phyloP scores from a whole-genome alignment of 2,113 vertebrate genomes.

The Menura novaehollandiae region DNA sequence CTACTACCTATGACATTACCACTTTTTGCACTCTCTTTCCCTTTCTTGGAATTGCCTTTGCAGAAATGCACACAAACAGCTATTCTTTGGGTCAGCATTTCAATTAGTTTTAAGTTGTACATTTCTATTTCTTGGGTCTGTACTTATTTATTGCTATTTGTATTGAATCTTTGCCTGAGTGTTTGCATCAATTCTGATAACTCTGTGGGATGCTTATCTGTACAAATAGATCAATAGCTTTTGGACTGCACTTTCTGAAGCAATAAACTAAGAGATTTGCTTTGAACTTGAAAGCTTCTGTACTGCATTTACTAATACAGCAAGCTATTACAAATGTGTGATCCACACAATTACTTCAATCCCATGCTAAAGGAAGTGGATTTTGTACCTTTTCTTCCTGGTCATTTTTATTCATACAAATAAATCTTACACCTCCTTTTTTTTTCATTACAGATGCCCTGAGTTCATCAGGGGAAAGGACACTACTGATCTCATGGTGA shows the following conservation, averaged over 20 bases:
- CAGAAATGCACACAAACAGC: not conserved
- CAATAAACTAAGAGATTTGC: not conserved
- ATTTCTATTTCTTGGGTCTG: not conserved
- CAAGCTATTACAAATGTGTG: not conserved
- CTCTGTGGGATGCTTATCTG: not conserved
- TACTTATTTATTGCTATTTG: slow-evolving; percentile 16
- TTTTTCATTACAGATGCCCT: not conserved
- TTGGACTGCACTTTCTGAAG: not conserved
- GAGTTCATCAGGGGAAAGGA: not conserved
- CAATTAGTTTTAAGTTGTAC: slow-evolving; percentile 22
- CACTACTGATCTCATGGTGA: not conserved
- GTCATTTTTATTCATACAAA: not conserved
- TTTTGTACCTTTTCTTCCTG: not conserved
- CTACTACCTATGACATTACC: not conserved
- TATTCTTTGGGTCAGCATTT: not conserved
- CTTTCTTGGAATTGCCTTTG: not conserved
- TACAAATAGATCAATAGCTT: not conserved
- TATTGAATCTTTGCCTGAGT: not conserved
- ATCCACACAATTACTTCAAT: not conserved
- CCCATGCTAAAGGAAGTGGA: not conserved
- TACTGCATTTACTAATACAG: not conserved
- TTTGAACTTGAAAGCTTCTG: not conserved
- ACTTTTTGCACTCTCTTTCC: not conserved
- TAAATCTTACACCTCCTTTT: not conserved
- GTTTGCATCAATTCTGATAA: not conserved